Percentiles rank a stretch among this genome's conserved stretches.
These are phyloP conservation scores for Subanguina moxae DNA, from an alignment of 1,140 invertebrate genomes.

Conservation along the genomic window DNA sequence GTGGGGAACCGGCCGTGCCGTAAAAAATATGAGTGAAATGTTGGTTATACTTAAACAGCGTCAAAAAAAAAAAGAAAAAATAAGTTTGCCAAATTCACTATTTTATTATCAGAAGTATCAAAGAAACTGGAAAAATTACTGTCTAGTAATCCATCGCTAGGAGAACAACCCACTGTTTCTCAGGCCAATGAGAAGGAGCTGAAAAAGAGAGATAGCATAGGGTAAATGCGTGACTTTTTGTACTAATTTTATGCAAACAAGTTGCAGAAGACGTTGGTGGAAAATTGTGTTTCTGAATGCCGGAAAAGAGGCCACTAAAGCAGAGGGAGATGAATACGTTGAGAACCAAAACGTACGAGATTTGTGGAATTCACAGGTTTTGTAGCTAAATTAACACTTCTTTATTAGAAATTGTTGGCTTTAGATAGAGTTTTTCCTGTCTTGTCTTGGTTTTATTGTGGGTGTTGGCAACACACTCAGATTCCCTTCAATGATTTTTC, in stretches of 20 bases:
- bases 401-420: conserved; percentile 19
- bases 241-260: neutral
- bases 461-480: conserved; percentile 57
- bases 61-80: no score
- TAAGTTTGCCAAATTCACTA: neutral
- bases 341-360: conserved; percentile 42
- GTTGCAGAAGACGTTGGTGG: conserved; percentile 2
- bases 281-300: conserved; percentile 4
- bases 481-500: conserved; percentile 57
- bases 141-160: neutral
- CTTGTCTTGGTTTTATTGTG: conserved; percentile 59
- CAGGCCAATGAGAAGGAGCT: neutral
- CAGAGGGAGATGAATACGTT: neutral
- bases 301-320: neutral
- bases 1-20: no score
- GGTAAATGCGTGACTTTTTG: neutral
- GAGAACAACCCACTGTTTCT: neutral
- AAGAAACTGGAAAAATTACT: neutral
- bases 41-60: no score
- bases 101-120: neutral
- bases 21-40: no score
- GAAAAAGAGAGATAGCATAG: neutral
- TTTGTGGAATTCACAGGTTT: conserved; percentile 52
- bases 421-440: conserved; percentile 57
- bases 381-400: neutral